These are phyloP conservation scores for Eudyptes chrysolophus DNA, from an alignment of 2,113 vertebrate species.

Conservation along the genomic window DNA sequence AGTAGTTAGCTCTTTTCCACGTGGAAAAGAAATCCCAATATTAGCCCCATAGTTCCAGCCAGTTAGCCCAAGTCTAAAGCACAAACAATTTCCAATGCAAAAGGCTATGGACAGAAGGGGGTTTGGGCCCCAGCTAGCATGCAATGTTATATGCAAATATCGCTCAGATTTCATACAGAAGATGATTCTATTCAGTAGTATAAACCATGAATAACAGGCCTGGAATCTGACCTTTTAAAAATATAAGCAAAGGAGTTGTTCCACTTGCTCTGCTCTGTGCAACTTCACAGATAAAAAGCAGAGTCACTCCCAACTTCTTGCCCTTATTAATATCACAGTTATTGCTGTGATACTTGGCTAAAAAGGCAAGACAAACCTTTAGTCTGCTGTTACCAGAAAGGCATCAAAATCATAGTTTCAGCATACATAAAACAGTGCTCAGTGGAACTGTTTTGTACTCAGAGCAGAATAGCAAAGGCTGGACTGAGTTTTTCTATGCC, in stretches of 20 bases:
- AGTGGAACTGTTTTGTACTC: not conserved
- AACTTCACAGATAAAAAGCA: constrained; percentile 46
- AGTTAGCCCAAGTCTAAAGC: not conserved
- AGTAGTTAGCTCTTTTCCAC: not conserved
- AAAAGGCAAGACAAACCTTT: not conserved
- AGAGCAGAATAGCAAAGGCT: not conserved
- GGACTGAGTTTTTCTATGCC: not conserved
- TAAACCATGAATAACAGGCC: constrained; percentile 46
- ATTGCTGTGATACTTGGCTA: not conserved
- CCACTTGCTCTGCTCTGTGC: constrained; percentile 16
- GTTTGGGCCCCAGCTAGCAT: not conserved
- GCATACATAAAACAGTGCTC: not conserved
- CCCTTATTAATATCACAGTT: constrained; percentile 37
- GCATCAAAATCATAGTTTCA: not conserved
- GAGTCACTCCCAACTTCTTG: constrained; percentile 11
- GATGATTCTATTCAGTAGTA: constrained; percentile 7
- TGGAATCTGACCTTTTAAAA: constrained; percentile 62
- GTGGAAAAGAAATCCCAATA: not conserved
- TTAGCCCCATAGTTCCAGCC: not conserved
- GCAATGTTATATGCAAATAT: not conserved
- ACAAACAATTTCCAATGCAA: not conserved
- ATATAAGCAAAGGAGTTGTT: constrained; percentile 46
- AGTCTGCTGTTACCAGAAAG: not conserved
- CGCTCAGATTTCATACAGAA: not conserved
- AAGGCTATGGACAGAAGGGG: not conserved